These are phyloP conservation scores for Monomorium pharaonis DNA, from an alignment of 1,140 invertebrate genomes.

Conservation along the genomic window DNA sequence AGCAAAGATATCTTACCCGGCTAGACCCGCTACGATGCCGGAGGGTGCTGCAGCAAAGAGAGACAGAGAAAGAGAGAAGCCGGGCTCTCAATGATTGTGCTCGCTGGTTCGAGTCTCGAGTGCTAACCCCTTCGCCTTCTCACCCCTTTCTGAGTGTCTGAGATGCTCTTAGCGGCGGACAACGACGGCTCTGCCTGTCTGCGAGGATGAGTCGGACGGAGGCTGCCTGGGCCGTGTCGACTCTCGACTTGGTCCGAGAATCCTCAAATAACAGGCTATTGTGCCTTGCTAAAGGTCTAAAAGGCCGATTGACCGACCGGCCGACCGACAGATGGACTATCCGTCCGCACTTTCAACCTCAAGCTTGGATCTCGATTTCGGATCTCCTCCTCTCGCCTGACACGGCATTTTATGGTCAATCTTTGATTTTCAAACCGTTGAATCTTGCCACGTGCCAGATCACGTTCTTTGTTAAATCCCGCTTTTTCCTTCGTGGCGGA, in stretches of 20 bases:
- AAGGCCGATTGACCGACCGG: slow-evolving; percentile 12
- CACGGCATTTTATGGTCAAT: slow-evolving; percentile 63
- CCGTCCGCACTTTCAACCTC: background rate
- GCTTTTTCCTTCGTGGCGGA: background rate
- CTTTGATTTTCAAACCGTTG: slow-evolving; percentile 71
- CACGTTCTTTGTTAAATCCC: background rate
- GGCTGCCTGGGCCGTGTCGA: slow-evolving; percentile 8
- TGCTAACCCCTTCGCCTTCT: slow-evolving; percentile 50
- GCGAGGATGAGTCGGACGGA: slow-evolving; percentile 24
- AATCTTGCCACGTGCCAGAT: slow-evolving; percentile 25
- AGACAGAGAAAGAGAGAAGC: background rate
- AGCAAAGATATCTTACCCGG: slow-evolving; percentile 27
- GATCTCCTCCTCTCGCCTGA: slow-evolving; percentile 16
- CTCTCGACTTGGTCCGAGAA: slow-evolving; percentile 48
- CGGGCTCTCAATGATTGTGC: slow-evolving; percentile 29
- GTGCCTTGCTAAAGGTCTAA: slow-evolving; percentile 68
- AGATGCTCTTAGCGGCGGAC: slow-evolving; percentile 39
- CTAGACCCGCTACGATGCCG: background rate
- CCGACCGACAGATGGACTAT: background rate
- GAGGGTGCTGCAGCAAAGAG: background rate
- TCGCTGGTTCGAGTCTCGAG: slow-evolving; percentile 20
- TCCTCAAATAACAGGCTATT: slow-evolving; percentile 68
- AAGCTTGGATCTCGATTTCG: background rate
- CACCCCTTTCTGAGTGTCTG: slow-evolving; percentile 41
- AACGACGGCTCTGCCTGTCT: slow-evolving; percentile 5